Evolutionary conservation across 2,888 invertebrate species (phyloP), one percentile per base, ranked within the genome.

Genomic region (Uloborus plumipes): DNA sequence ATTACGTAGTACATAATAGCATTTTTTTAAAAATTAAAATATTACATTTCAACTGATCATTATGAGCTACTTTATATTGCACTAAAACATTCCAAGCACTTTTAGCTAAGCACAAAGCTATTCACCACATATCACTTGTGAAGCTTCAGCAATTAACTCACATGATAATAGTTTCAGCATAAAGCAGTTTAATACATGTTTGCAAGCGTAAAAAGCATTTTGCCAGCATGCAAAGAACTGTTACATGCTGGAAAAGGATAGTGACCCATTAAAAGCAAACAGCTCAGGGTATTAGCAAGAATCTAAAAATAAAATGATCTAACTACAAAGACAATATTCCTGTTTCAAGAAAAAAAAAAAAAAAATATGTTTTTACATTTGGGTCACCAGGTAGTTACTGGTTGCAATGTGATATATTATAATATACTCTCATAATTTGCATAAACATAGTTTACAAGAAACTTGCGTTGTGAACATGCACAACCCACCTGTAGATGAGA

Each of bases 401-500:
- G 13, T 65, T 65, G 65, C 64, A 65, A 65, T 51, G 73, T 65
- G 59, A 55, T 65, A 47, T 55, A 18, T 11, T 66, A 66, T 39
- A 67, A 69, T n/a, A 69, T n/a, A 55, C 22, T 18, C n/a, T 39
- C 13, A 31, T 55, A 55, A 58, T 14, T 69, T n/a, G n/a, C 13
- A 53, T 20, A 69, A 55, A 58, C 31, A 58, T 55, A 26, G 47
- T 69, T 69, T 69, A n/a, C 16, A 69, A 18, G 58, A 69, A 16
- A 58, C 58, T 69, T 69, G 69, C 55, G 69, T 20, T 69, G 58
- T 72, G 72, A 74, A 74, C 80, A 81, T 81, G 80, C 80, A 74
- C 55, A 81, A 81, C 80, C 80, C 80, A 81, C 80, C 80, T 81
- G 80, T 70, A 67, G 80, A 81, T 70, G 80, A 81, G 80, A 81